Percentiles rank a stretch among this genome's conserved stretches.
Conservation (phyloP, 2,888 invertebrate genomes). For the Pristionchus japonicus region DNA sequence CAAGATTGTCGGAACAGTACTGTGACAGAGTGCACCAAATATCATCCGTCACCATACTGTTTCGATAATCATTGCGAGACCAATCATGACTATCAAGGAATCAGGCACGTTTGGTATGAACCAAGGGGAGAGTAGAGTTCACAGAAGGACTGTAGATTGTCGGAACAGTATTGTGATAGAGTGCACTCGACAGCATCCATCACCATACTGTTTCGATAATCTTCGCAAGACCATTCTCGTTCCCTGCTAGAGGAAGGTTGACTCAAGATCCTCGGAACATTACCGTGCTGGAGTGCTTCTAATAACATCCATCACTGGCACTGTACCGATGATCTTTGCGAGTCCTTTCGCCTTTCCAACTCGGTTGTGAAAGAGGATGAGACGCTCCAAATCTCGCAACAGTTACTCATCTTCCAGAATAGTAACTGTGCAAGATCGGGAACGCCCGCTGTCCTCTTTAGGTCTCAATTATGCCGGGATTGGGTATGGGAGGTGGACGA, state of each 20-base stretch:
- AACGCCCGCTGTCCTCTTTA: no score
- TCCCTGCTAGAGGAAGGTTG: neutral
- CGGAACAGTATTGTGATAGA: conserved; percentile 11
- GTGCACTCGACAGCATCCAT: neutral
- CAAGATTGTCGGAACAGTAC: neutral
- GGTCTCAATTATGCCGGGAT: no score
- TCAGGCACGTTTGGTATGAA: no score
- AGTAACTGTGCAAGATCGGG: no score
- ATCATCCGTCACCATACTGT: neutral
- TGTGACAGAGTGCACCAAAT: neutral
- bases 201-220: neutral
- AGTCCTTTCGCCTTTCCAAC: no score
- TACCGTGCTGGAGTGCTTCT: neutral
- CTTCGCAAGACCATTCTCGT: neutral
- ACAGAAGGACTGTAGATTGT: neutral
- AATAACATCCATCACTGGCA: neutral
- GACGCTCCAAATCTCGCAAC: no score
- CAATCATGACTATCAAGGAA: neutral
- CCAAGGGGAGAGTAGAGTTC: no score
- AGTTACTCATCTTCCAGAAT: no score
- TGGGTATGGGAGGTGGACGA: no score
- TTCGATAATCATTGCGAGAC: neutral
- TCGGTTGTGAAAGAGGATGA: no score
- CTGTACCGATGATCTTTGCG: neutral
- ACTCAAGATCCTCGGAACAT: neutral